Evolutionary conservation across 35 echinoderm and acorn worm genomes (phyloP).

Genomic region (Lytechinus pictus): DNA sequence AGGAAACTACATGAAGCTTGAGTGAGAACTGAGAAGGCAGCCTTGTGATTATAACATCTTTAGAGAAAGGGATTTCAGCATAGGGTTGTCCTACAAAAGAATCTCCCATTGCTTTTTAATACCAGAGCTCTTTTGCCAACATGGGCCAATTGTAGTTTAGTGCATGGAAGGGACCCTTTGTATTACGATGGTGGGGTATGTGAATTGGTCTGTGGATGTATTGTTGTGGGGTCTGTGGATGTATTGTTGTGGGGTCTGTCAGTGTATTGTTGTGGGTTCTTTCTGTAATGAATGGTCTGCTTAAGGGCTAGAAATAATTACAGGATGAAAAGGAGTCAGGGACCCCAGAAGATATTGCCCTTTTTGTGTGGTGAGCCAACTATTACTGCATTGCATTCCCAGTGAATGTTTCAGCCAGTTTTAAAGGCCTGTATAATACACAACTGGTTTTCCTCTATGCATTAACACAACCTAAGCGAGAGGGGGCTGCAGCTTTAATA

Average conservation of each 20-base stretch:
- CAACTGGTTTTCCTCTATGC: no score
- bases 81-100: conserved; percentile 21
- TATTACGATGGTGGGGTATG: neutral
- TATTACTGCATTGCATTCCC: neutral
- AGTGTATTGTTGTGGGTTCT: conserved; percentile 15
- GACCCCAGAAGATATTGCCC: neutral
- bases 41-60: neutral
- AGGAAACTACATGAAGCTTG: neutral
- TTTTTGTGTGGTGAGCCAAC: neutral
- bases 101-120: conserved; percentile 17
- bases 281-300: conserved; percentile 32
- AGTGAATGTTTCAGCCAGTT: neutral
- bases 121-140: conserved; percentile 12
- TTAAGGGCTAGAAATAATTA: conserved; percentile 42
- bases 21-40: neutral
- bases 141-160: neutral
- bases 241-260: neutral
- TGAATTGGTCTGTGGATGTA: neutral
- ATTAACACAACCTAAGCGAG: no score
- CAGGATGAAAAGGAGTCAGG: conserved; percentile 14
- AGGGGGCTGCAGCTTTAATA: no score
- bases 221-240: neutral
- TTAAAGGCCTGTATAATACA: no score
- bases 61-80: neutral
- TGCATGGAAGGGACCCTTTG: no score